These are phyloP conservation scores for Galeopsomyia nigrocyanea DNA, from an alignment of 2,888 invertebrate genomes.

Conservation along the genomic window DNA sequence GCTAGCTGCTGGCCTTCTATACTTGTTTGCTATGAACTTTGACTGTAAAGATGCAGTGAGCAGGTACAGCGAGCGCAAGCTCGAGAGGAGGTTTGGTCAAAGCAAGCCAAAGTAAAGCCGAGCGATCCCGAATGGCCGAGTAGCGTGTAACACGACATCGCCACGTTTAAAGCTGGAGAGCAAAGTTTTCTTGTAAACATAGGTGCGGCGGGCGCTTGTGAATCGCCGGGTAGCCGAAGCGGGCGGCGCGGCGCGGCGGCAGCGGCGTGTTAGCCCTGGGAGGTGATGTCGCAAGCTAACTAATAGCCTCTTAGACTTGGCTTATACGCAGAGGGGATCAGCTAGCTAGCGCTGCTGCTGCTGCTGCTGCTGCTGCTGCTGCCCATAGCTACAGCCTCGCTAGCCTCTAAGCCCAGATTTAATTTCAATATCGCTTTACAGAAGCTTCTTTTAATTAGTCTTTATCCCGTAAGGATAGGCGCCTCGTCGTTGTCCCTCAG, in stretches of 20 bases:
- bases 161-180: too few relatives aligned
- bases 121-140: too few relatives aligned
- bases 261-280: constrained; percentile 64
- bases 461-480: background rate
- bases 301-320: constrained; percentile 68
- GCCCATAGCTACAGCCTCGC: background rate
- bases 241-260: too few relatives aligned
- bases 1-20: too few relatives aligned
- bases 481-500: constrained; percentile 30
- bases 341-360: constrained; percentile 49
- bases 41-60: too few relatives aligned
- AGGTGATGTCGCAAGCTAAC: constrained; percentile 64
- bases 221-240: too few relatives aligned
- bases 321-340: constrained; percentile 65
- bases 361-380: constrained; percentile 11
- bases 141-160: too few relatives aligned
- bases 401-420: constrained; percentile 16
- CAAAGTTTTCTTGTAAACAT: constrained; percentile 51
- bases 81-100: too few relatives aligned
- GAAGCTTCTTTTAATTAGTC: constrained; percentile 38
- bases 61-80: too few relatives aligned
- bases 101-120: too few relatives aligned
- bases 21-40: too few relatives aligned
- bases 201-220: constrained; percentile 48
- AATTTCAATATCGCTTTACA: constrained; percentile 38